A percentile compares a stretch with the other conserved stretches of the same genome.
Evolutionary conservation across 2,797 vertebrate genomes (phyloP).

Genomic region (Dermochelys coriacea): DNA sequence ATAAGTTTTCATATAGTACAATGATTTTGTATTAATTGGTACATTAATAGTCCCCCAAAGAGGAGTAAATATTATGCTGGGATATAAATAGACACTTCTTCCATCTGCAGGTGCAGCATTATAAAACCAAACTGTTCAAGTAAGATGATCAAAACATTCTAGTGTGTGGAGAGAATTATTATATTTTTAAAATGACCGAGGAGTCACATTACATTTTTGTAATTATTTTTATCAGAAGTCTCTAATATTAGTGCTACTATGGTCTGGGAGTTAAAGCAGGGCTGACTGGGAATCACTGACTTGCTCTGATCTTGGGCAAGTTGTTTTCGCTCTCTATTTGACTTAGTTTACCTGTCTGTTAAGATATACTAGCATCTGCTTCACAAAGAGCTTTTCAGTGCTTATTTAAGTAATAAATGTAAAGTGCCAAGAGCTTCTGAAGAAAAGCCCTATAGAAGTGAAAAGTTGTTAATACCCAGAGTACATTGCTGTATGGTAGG

Average conservation of each 20-base stretch:
- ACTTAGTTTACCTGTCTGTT: not conserved
- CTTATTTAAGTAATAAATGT: rapidly evolving
- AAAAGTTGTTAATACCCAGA: not conserved
- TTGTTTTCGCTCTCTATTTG: not conserved
- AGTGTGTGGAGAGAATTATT: not conserved
- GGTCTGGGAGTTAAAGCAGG: not conserved
- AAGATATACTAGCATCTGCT: not conserved
- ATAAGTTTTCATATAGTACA: not conserved
- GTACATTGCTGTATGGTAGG: not conserved
- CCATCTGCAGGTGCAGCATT: not conserved
- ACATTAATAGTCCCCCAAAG: not conserved
- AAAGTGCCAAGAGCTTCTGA: not conserved
- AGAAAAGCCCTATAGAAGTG: not conserved
- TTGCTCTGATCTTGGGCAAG: not conserved
- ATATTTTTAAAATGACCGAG: not conserved
- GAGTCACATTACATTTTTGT: not conserved
- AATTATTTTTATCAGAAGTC: not conserved
- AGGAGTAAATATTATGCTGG: not conserved
- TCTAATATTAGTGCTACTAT: not conserved
- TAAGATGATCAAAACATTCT: not conserved
- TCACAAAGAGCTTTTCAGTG: not conserved
- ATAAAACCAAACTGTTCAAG: not conserved
- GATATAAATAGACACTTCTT: not conserved
- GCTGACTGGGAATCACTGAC: not conserved
- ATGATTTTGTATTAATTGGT: not conserved